phyloP scores from a whole-genome alignment of 2,113 vertebrate genomes.

The Thryonomys swinderianus region DNA sequence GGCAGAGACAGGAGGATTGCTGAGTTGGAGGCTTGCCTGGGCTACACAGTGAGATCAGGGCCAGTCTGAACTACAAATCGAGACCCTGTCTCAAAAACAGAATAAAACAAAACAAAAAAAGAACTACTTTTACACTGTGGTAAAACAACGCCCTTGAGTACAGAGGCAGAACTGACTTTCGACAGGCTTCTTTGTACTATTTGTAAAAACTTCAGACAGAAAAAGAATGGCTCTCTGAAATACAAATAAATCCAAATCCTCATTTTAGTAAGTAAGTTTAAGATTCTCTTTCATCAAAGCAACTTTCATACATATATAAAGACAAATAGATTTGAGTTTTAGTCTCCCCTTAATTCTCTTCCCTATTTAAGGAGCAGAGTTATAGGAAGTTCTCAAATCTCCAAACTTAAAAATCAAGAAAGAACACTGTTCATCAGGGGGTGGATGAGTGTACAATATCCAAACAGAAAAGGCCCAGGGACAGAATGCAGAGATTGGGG shows the following conservation, averaged over 20 bases:
- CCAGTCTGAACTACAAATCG: too few relatives aligned
- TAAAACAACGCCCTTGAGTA: constrained; percentile 11
- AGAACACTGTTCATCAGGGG: neutral
- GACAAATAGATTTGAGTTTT: constrained; percentile 6
- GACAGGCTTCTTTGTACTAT: neutral
- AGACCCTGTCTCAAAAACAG: too few relatives aligned
- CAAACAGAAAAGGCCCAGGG: neutral
- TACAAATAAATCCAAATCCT: neutral
- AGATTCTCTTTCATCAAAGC: neutral
- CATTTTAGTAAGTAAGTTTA: constrained; percentile 1
- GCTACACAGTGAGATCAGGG: too few relatives aligned
- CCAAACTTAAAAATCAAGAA: neutral
- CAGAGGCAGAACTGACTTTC: neutral
- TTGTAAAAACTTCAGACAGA: neutral
- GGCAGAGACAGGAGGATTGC: too few relatives aligned
- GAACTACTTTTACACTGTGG: neutral
- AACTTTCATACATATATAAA: constrained; percentile 19
- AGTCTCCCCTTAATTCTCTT: neutral
- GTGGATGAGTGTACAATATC: neutral
- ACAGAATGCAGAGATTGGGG: neutral
- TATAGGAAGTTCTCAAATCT: neutral
- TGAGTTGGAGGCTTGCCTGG: too few relatives aligned
- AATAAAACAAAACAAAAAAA: too few relatives aligned
- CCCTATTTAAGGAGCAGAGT: neutral
- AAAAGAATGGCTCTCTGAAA: constrained; percentile 43